Percentiles rank a stretch among this genome's conserved stretches.
Conservation (phyloP, 2,113 vertebrate genomes). For the Trematocara nigrifrons region DNA sequence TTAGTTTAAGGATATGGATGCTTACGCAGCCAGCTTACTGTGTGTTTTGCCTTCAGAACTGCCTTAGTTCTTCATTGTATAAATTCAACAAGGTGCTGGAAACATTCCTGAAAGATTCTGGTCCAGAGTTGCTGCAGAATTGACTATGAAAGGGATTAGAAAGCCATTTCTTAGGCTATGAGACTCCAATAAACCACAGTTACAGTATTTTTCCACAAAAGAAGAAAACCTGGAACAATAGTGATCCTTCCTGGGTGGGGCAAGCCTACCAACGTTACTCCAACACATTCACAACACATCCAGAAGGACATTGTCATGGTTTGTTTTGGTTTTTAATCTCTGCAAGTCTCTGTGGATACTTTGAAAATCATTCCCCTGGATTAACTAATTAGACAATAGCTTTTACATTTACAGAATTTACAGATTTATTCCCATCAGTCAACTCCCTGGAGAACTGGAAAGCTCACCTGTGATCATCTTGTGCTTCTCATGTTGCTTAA, state of each 20-base stretch:
- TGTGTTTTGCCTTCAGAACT: background rate
- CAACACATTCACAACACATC: background rate
- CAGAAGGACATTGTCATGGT: background rate
- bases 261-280: background rate
- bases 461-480: background rate
- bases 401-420: background rate
- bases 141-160: background rate
- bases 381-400: background rate
- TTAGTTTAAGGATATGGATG: background rate
- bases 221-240: background rate
- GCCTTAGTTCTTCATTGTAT: background rate
- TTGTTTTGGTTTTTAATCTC: background rate
- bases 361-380: background rate
- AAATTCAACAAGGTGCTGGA: background rate
- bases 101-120: background rate
- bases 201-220: background rate
- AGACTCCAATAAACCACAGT: background rate
- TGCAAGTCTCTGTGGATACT: background rate
- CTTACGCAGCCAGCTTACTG: background rate
- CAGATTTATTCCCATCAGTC: background rate
- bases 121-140: background rate
- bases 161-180: background rate
- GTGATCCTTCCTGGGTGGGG: background rate
- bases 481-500: background rate
- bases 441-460: background rate